Percentiles rank a stretch among this genome's conserved stretches.
Evolutionary conservation across 64 coral and sea anemone genomes (phyloP).

Genomic region (Cladopsammia gracilis): DNA sequence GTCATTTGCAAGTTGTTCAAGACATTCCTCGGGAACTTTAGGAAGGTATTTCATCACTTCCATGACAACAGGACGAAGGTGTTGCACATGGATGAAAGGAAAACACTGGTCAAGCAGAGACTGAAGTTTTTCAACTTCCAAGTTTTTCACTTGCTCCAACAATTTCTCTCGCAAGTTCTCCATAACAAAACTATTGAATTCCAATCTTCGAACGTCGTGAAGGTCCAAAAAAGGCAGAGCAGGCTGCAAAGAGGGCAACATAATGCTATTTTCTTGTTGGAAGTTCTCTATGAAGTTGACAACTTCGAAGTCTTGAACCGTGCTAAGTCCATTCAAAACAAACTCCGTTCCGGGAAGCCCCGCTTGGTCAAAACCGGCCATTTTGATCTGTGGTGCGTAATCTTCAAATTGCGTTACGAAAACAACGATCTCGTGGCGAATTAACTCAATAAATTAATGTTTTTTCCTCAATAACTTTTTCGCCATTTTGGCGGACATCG

Average conservation of each 20-base stretch:
- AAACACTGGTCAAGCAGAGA: slow-evolving; percentile 88
- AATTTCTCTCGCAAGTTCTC: slow-evolving; percentile 93
- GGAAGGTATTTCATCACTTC: slow-evolving; percentile 91
- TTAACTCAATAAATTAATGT: slow-evolving; percentile 38
- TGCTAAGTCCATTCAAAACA: slow-evolving; percentile 80
- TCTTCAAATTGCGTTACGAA: neutral
- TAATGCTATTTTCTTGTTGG: slow-evolving; percentile 97
- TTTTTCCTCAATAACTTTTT: slow-evolving; percentile 54
- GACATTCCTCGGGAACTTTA: slow-evolving; percentile 91
- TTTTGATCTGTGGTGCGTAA: slow-evolving; percentile 45
- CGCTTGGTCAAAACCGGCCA: slow-evolving; percentile 99
- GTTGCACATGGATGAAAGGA: slow-evolving; percentile 91
- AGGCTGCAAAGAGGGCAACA: slow-evolving; percentile 94
- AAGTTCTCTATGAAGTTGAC: slow-evolving; percentile 91
- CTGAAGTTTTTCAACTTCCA: slow-evolving; percentile 79
- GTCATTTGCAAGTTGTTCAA: slow-evolving; percentile 94
- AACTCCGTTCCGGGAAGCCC: slow-evolving; percentile 93
- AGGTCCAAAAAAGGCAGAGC: slow-evolving; percentile 97
- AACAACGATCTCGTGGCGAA: neutral
- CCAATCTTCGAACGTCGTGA: slow-evolving; percentile 85
- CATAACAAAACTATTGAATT: slow-evolving; percentile 96
- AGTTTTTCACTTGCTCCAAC: slow-evolving; percentile 79
- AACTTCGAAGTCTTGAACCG: slow-evolving; percentile 71
- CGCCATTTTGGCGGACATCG: slow-evolving; percentile 99
- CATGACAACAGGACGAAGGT: slow-evolving; percentile 93